Base-by-base conservation (phyloP, 2,113 vertebrate genomes). In the Brevimyrus niger region DNA sequence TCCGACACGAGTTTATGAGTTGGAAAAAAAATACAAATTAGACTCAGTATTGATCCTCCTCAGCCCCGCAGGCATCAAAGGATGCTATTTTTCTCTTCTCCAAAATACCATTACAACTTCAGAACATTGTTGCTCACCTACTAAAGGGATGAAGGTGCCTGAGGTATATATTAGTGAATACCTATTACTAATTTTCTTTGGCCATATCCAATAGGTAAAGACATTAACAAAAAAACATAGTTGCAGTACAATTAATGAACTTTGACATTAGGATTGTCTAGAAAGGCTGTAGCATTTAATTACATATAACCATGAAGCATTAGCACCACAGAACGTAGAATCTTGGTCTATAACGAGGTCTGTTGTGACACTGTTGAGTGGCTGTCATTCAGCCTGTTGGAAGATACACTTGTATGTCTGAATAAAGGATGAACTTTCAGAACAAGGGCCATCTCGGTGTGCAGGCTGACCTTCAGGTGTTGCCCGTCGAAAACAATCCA, bases 121-220 rank as follows among this genome's bases (percentile, higher is more conserved):
- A 17, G 15, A 87, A 87, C 3, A 38, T 87, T 53, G 46, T 47
- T 31, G 38, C 13, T 55, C 27, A 51, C 47, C 48, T 53, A 55
- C 55, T 89, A 50, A 88, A 69, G 58, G n/a, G 23, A 27, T 48
- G 13, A 82, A 35, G 21, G 46, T 82, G 27, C n/a, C 48, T 82
- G n/a, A 82, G 27, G n/a, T 11, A n/a, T 44, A 31, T 53, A 19
- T 53, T 1, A 88, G 44, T 27, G 11, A 44, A 47, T 55, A 27
- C 4, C 6, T 89, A 69, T 89, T 51, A 73, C 55, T 69, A 73
- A 19, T 89, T 89, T 35, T 86, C 46, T 86, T 50, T 89, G 19
- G 27, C 44, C 38, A 44, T 17, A n/a, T 84, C n/a, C 23, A 47
- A 21, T 58, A 31, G 55, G 13, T 65, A 31, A 47, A 27, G 17